Conservation (phyloP, 23 tunicate genomes). For the Pegea sp. region DNA sequence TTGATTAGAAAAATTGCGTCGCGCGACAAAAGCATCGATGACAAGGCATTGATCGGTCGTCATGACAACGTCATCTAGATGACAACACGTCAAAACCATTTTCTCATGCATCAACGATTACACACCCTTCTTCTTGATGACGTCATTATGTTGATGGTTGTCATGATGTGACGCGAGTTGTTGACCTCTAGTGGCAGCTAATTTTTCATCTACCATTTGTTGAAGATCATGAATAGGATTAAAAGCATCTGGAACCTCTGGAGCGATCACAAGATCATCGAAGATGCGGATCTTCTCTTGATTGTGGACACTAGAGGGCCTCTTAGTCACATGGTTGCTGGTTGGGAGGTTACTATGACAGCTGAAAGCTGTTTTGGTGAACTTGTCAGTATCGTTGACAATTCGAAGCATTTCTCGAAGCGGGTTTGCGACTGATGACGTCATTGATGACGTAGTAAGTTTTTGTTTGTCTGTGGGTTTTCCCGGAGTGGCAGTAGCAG, state of each 20-base stretch:
- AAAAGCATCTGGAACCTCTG: neutral
- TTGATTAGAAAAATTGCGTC: no score
- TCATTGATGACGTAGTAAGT: neutral
- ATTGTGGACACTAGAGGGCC: neutral
- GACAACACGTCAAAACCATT: no score
- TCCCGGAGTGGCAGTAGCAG: neutral
- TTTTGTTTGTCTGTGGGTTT: neutral
- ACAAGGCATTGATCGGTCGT: no score
- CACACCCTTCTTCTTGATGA: no score
- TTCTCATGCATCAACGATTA: no score
- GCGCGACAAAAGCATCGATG: no score
- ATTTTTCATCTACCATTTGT: no score
- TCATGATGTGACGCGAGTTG: no score
- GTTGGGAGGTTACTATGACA: neutral
- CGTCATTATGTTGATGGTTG: no score
- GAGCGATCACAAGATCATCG: neutral
- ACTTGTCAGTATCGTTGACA: constrained; percentile 34
- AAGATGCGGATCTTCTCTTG: neutral
- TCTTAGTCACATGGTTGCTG: neutral
- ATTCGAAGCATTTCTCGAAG: constrained; percentile 56
- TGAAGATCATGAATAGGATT: neutral
- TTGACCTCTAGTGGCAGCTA: no score
- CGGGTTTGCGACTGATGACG: constrained; percentile 20
- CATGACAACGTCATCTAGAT: no score
- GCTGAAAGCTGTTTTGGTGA: neutral